A percentile compares a stretch with the other conserved stretches of the same genome.
Evolutionary conservation across 2,797 vertebrate genomes (phyloP).

Genomic region (Parauchenoglanis ngamensis): DNA sequence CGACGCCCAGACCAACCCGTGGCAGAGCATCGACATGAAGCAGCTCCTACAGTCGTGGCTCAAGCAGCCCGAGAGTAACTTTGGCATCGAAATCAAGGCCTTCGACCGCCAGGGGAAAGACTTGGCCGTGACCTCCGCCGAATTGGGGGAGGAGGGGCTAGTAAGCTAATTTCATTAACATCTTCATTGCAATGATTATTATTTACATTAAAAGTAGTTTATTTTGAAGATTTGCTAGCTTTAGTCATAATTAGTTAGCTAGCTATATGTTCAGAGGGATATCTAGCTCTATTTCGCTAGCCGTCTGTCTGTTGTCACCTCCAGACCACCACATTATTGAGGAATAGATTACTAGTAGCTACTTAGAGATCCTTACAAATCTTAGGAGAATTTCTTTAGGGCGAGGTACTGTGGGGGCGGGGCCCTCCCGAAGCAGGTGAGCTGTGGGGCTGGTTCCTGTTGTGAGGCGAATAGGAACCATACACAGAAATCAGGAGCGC

Average conservation of each 20-base stretch:
- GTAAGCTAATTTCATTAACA: slow-evolving; percentile 69
- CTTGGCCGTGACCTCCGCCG: slow-evolving; percentile 82
- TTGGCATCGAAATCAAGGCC: slow-evolving; percentile 88
- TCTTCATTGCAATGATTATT: not conserved
- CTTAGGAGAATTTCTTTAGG: not conserved
- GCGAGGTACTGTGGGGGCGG: not conserved
- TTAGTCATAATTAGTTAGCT: not conserved
- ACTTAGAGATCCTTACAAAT: not conserved
- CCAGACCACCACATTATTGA: not conserved
- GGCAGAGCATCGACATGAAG: slow-evolving; percentile 89
- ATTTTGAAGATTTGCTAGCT: not conserved
- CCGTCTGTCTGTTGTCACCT: not conserved
- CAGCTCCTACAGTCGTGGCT: slow-evolving; percentile 86
- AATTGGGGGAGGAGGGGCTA: slow-evolving; percentile 84
- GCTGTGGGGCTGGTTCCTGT: not conserved
- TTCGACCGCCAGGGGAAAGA: slow-evolving; percentile 82
- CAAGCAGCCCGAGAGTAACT: slow-evolving; percentile 85
- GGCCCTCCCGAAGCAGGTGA: not conserved
- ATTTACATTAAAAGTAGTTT: not conserved
- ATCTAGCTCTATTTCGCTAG: not conserved
- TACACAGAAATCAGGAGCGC: not conserved
- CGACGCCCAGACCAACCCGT: slow-evolving; percentile 82
- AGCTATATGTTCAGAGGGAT: not conserved
- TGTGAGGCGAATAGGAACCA: not conserved
- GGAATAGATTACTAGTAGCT: not conserved